Evolutionary conservation across 2,888 invertebrate genomes (phyloP).

Genomic region (Chaetoderma sp.): DNA sequence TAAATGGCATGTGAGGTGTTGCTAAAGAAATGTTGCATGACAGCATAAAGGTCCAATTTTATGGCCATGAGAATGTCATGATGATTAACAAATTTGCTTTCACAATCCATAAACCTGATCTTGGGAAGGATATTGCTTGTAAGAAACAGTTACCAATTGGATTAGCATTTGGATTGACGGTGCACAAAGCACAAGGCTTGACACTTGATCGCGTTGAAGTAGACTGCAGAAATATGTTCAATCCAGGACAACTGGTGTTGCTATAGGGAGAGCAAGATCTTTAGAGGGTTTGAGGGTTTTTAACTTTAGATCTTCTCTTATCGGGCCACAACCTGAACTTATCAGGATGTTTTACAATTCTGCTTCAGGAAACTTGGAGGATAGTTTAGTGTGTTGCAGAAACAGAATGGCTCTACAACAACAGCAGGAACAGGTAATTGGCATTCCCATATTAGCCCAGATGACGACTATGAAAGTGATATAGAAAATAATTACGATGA

Average conservation of each 20-base stretch:
- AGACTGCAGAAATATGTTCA: conserved; percentile 17
- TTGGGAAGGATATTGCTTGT: neutral
- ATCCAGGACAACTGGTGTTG: conserved; percentile 24
- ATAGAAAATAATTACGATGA: too few species aligned
- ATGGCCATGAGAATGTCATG: neutral
- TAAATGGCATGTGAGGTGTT: neutral
- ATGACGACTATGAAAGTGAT: too few species aligned
- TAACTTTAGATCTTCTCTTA: conserved; percentile 19
- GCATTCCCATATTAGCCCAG: too few species aligned
- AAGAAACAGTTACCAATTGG: conserved; percentile 21
- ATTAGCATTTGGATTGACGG: conserved; percentile 19
- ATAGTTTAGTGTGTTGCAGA: too few species aligned
- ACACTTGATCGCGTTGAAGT: conserved; percentile 16
- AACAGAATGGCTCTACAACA: too few species aligned
- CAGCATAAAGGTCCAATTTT: neutral
- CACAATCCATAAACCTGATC: neutral
- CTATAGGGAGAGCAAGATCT: conserved; percentile 20
- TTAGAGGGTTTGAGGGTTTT: conserved; percentile 13
- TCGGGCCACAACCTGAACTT: neutral
- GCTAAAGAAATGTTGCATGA: neutral
- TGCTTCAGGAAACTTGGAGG: neutral
- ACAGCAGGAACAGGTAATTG: too few species aligned
- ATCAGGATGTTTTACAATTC: conserved; percentile 6
- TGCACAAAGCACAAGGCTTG: conserved; percentile 26
- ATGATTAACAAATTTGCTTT: neutral